Evolutionary conservation across 2,888 invertebrate genomes (phyloP).

Genomic region (Scaptomyza reducta): DNA sequence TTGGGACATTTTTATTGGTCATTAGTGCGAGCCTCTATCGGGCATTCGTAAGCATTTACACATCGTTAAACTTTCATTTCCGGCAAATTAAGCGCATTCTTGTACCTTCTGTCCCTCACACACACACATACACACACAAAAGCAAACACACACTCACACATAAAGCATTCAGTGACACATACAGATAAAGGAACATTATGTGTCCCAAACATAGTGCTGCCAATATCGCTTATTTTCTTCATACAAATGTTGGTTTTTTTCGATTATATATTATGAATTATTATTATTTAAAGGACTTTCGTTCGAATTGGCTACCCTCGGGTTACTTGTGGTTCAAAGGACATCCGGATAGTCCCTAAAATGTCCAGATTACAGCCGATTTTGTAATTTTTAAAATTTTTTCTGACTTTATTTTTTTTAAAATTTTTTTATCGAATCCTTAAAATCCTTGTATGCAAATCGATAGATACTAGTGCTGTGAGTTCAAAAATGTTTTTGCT

Average conservation of each 20-base stretch:
- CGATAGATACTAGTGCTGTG: too few species aligned
- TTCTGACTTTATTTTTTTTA: too few species aligned
- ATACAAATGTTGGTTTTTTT: not conserved
- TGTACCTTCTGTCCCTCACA: constrained; percentile 46
- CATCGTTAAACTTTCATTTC: constrained; percentile 80
- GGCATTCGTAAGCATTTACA: constrained; percentile 79
- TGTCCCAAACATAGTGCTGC: constrained; percentile 1
- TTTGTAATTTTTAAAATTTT: too few species aligned
- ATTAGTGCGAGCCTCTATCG: constrained; percentile 75
- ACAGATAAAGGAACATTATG: not conserved
- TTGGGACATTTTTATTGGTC: constrained; percentile 76
- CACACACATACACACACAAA: constrained; percentile 10
- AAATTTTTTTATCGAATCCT: too few species aligned
- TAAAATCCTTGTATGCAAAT: too few species aligned
- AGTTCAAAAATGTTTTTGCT: too few species aligned
- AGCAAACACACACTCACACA: constrained; percentile 7
- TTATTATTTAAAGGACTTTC: too few species aligned
- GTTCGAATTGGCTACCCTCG: too few species aligned
- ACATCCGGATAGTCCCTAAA: too few species aligned
- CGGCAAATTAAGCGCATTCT: constrained; percentile 79
- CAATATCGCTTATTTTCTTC: not conserved
- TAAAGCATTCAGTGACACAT: not conserved
- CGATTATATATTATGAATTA: too few species aligned
- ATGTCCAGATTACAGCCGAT: too few species aligned
- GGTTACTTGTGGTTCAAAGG: too few species aligned